Evolutionary conservation across 2,113 vertebrate genomes (phyloP), one percentile per base, ranked within the genome.

Genomic region (Corythaixoides concolor): DNA sequence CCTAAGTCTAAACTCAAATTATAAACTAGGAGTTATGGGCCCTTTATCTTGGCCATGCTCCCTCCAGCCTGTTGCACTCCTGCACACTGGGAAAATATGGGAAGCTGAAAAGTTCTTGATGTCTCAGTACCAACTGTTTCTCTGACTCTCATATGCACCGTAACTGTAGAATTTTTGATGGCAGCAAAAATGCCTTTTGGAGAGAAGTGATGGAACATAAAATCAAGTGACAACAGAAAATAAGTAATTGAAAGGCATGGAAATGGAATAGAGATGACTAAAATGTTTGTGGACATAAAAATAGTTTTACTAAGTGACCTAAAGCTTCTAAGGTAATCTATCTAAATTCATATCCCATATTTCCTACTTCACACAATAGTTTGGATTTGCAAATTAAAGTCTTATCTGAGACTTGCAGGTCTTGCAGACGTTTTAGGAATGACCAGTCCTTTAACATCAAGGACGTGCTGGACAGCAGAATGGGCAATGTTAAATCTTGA

Each of bases 321-420:
- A 35, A 82, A 69, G 55, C 15, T 60, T 77, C 12, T 23, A 11
- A 37, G 16, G 20, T 35, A 59, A 35, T 73, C 13, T 55, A 45
- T n/a, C n/a, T n/a, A n/a, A n/a, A 73, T 8, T 73, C 4, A 8
- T 43, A 8, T 62, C 12, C 23, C 4, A 0, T 68, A 60, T 45
- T 23, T 88, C 6, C 12, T 49, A 8, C 12, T 53, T 88, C 23
- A 47, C 68, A 32, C 16, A 12, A 0, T 30, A 75, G 12, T 27
- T 81, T 28, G 20, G 11, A 52, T 88, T 52, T 88, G 13, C 14
- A 49, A 67, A 67, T 52, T 58, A 56, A 82, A 85, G 62, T 58
- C 52, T 69, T 15, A 27, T 3, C 28, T 41, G 60, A 85, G 47
- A 32, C 20, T 35, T 75, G 58, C 8, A 82, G 12, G 23, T 39